Base-by-base conservation (phyloP, 1,140 invertebrate genomes). In the Paracyclopina nana region DNA sequence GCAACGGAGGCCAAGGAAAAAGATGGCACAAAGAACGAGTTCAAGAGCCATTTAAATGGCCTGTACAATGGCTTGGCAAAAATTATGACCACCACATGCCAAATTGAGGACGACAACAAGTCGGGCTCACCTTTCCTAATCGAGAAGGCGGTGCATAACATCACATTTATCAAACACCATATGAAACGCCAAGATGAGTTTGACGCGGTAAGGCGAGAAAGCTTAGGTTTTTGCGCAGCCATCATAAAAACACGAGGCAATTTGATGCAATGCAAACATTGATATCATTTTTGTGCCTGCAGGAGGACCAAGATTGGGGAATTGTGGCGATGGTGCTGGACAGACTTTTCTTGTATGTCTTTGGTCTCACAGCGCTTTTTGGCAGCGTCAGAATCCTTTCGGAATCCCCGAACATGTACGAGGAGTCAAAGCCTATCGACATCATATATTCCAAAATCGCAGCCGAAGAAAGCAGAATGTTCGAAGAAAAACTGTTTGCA, bases 281-380 rank as follows among this genome's bases (percentile, higher is more conserved):
- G 12, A n/a, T 31, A n/a, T 31, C n/a, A n/a, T n/a, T n/a, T n/a
- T n/a, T n/a, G n/a, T 49, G 41, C 30, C 49, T 65, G 54, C 65
- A 91, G 85, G 83, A 90, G 64, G 85, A 91, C 68, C 83, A 90
- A 72, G 94, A 97, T 63, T 98, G 94, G 94, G 91, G 90, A 45
- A 98, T 95, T 64, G 90, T 97, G 4, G 92, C 94, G 14, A 97
- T 97, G 88, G 92, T 98, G 0, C 71, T 98, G 53, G 94, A 99
- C 64, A 74, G 94, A 18, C 70, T 98, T 1, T 94, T 98, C 62
- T 74, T 99, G 0, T 94, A 84, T 78, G 79, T 98, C 18, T 99
- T 98, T 68, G 76, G 78, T 42, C 4, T 52, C 4, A 82, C 88
- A 54, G 79, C 86, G 1, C 56, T 76, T 4, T 77, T 82, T 4